These are phyloP conservation scores for Euschistus heros DNA, from an alignment of 1,140 invertebrate species.

Conservation along the genomic window DNA sequence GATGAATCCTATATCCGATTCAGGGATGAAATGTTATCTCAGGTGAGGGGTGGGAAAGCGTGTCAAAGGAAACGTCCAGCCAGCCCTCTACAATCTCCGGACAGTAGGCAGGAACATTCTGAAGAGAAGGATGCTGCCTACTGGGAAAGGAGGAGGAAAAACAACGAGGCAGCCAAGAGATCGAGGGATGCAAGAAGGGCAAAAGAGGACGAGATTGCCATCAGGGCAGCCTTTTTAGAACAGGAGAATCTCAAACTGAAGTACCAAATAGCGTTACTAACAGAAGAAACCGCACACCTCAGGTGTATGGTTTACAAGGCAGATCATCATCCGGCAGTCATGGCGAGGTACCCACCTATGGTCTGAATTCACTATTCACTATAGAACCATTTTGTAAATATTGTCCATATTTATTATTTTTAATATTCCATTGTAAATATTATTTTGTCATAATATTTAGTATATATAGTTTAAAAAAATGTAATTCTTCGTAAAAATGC, in stretches of 20 bases:
- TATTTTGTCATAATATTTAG: too few species aligned
- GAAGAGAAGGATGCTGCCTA: constrained; percentile 69
- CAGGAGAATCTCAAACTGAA: constrained; percentile 29
- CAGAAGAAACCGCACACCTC: constrained; percentile 39
- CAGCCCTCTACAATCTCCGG: constrained; percentile 21
- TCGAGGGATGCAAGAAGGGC: constrained; percentile 78
- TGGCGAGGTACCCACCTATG: too few species aligned
- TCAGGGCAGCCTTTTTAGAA: constrained; percentile 75
- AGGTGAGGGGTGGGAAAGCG: constrained; percentile 39
- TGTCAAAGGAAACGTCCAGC: constrained; percentile 21
- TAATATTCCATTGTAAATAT: too few species aligned
- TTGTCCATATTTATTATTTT: too few species aligned
- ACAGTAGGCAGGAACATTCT: constrained; percentile 27
- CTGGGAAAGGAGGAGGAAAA: constrained; percentile 76
- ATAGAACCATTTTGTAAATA: too few species aligned
- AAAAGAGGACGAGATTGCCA: constrained; percentile 87
- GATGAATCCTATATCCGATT: constrained; percentile 55
- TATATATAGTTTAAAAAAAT: too few species aligned
- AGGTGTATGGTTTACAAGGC: constrained; percentile 26
- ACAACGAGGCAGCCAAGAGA: constrained; percentile 91
- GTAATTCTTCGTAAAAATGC: too few species aligned
- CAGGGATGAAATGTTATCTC: constrained; percentile 49
- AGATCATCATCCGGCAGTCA: not conserved
- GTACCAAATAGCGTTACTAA: constrained; percentile 39
- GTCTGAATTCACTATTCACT: too few species aligned